phyloP scores from a whole-genome alignment of 2,888 invertebrate genomes.

The Mesorhabditis spiculigera region DNA sequence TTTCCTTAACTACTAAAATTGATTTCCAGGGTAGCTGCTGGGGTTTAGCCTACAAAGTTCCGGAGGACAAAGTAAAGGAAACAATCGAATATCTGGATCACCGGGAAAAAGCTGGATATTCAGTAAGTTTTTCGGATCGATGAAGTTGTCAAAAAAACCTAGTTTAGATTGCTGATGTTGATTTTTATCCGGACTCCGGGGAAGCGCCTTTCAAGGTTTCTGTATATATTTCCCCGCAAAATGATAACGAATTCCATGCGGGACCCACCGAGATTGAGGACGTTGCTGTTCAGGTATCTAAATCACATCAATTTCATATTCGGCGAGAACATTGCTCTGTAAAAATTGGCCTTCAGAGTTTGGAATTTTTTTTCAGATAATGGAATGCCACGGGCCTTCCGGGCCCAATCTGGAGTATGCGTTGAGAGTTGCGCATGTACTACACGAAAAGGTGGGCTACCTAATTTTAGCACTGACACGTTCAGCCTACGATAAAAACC shows the following conservation, averaged over 20 bases:
- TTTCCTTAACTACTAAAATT: too few species aligned
- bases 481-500: not conserved
- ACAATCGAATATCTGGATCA: slow-evolving; percentile 81
- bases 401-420: slow-evolving; percentile 88
- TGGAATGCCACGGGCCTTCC: slow-evolving; percentile 74
- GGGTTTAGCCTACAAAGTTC: slow-evolving; percentile 87
- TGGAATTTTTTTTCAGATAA: slow-evolving; percentile 67
- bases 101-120: slow-evolving; percentile 88
- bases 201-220: slow-evolving; percentile 37
- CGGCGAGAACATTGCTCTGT: too few species aligned
- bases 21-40: slow-evolving; percentile 71
- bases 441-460: slow-evolving; percentile 19
- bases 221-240: slow-evolving; percentile 18
- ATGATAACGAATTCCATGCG: slow-evolving; percentile 73
- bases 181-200: slow-evolving; percentile 11
- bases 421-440: slow-evolving; percentile 61
- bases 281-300: slow-evolving; percentile 70
- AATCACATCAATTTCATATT: too few species aligned
- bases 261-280: slow-evolving; percentile 74
- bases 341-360: slow-evolving; percentile 6
- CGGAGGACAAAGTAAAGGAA: slow-evolving; percentile 66
- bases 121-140: slow-evolving; percentile 61
- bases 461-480: too few species aligned
- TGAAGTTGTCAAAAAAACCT: not conserved
- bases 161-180: not conserved